Evolutionary conservation across 2,113 vertebrate species (phyloP), one percentile per base, ranked within the genome.

Genomic region (Centropristis striata): DNA sequence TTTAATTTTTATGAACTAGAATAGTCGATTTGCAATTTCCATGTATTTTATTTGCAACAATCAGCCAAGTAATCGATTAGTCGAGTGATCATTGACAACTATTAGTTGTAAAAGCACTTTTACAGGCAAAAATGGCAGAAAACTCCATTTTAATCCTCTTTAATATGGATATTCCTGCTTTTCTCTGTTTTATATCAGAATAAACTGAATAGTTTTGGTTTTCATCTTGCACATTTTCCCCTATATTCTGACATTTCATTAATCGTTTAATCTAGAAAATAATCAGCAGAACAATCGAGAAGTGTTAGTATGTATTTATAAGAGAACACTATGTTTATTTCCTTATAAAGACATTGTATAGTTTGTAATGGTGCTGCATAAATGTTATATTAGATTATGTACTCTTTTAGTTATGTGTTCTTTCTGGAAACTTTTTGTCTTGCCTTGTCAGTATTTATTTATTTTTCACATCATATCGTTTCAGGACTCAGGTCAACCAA

Each of bases 401-500:
- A 18, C 5, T 41, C 23, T 64, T 49, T 39, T 27, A 51, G 4
- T 15, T 15, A 5, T 37, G 13, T 25, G n/a, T 50, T 61, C 18
- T 21, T 14, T 32, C 11, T 18, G 67, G 13, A 2, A 8, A 3
- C 13, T 28, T 12, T 70, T 36, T 68, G 1, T 67, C 13, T 27
- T 65, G n/a, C 27, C 5, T 41, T 60, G 6, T 65, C 8, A 46
- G 55, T 39, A 39, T 27, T 28, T 51, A 27, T 54, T 65, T 37
- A 32, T 27, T 65, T 73, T 53, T 18, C 4, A 13, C 11, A 21
- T 47, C 0, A 14, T 81, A 75, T 77, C 0, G 10, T 84, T 83
- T 67, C 86, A 95, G 95, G 95, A 95, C 81, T 96, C 95, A 41
- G 95, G 95, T 69, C 95, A 96, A 93, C 96, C 97, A n/a, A 99